Evolutionary conservation across 1,140 invertebrate genomes (phyloP), one percentile per base, ranked within the genome.

Genomic region (Bombus sylvicola): DNA sequence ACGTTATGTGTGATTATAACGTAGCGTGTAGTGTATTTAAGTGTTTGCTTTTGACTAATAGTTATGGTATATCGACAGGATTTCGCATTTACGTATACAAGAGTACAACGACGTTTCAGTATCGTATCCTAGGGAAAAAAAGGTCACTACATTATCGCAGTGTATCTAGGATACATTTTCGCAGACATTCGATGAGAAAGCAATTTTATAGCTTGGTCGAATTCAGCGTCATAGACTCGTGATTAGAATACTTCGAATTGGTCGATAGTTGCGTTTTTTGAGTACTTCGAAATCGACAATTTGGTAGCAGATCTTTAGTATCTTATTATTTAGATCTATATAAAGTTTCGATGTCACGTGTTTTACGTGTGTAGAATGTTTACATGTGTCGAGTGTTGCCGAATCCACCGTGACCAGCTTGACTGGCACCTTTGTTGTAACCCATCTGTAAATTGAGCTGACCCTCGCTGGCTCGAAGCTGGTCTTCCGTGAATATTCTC

Each of bases 361-460:
- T 68, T 57, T 3, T 72, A n/a, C 9, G 34, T 53, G 37, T 81
- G 22, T 10, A 28, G 9, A 22, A 59, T 9, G 31, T 96, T 97
- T 97, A 98, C 98, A 98, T 98, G 93, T 98, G 98, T 92, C 98
- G 96, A n/a, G 98, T 98, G 94, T 99, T 99, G 90, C 99, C 99
- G 93, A 99, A 98, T 80, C 98, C 97, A 82, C 98, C 98, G 80
- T 97, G 97, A 8, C 98, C 98, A 68, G 98, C 96, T 94, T 98
- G 98, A 41, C 97, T 97, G 22, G 98, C 98, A 57, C 98, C 98
- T 94, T 99, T 99, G 95, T 99, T 99, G 96, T 96, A 99, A 39
- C 99, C 99, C 97, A 99, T 99, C 95, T 99, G 99, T 22, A 99
- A 96, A 92, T 98, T 98, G 31, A 99, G 96, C 81, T 99, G 97